Base-by-base conservation (phyloP, 1,140 invertebrate genomes). In the Notospermus geniculatus region DNA sequence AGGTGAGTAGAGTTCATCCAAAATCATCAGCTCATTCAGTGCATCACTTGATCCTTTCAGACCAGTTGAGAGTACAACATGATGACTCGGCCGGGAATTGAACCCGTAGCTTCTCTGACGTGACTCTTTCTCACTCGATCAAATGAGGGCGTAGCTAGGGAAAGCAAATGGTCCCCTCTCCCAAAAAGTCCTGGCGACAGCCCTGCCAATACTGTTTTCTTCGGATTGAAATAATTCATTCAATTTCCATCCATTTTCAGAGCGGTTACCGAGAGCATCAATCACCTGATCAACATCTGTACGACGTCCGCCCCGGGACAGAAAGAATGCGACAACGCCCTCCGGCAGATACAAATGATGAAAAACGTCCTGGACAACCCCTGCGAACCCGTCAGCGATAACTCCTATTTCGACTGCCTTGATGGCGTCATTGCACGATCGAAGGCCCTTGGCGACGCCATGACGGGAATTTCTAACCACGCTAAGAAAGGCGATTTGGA, bases 261-360 rank as follows among this genome's bases (percentile, higher is more conserved):
- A 46, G 72, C 89, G 1, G 92, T 97, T 4, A 96, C 92, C 0
- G 93, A 97, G 66, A 92, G 90, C 72, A 95, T 97, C 60, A 97
- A 97, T 77, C 87, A 91, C 67, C 82, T 97, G 41, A 89, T 92
- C 19, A 89, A 91, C 79, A 87, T 90, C 54, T 92, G 89, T 77
- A 91, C 90, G 2, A 89, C 87, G 45, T 89, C 90, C 1, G 90
- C 91, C 0, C 93, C 78, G 66, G 91, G 95, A 0, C 93, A 97
- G 83, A 95, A 93, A 76, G 96, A 98, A 74, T 98, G 95, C 80
- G 94, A 96, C 74, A 95, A 92, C 75, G 95, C 96, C 1, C 89
- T 97, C n/a, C 85, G 93, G 59, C 91, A 91, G 74, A 97, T 98
- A 62, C 88, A 83, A 80, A 83, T 80, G 43, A 88, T 92, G 81